These are phyloP conservation scores for Synaphobranchus kaupii DNA, from an alignment of 2,797 vertebrate genomes.

Conservation along the genomic window DNA sequence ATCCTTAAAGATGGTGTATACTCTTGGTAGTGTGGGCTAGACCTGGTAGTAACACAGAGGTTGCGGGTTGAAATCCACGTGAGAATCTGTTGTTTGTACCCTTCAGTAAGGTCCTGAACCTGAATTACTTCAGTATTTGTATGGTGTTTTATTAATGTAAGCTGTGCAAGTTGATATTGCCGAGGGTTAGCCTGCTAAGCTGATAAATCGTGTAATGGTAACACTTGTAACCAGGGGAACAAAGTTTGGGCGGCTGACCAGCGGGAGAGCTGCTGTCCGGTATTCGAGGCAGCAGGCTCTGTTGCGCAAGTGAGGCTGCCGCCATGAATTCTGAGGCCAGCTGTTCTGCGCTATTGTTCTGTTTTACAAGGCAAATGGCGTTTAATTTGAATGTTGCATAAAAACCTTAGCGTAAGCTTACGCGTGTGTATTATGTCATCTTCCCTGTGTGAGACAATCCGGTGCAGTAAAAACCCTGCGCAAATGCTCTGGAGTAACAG, in stretches of 20 bases:
- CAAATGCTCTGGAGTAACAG: neutral
- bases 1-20: neutral
- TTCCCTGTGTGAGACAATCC: neutral
- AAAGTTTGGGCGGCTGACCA: neutral
- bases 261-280: neutral
- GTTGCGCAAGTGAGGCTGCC: neutral
- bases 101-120: neutral
- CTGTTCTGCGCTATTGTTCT: neutral
- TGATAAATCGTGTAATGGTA: neutral
- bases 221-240: neutral
- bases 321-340: neutral
- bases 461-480: neutral
- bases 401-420: neutral
- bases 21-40: neutral
- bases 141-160: neutral
- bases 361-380: neutral
- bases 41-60: neutral
- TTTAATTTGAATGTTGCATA: neutral
- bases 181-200: neutral
- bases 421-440: neutral
- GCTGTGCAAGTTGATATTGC: neutral
- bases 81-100: neutral
- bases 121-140: neutral
- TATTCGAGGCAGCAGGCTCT: neutral
- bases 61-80: neutral